phyloP scores from a whole-genome alignment of 2,888 invertebrate genomes.

The Pammene fasciana region DNA sequence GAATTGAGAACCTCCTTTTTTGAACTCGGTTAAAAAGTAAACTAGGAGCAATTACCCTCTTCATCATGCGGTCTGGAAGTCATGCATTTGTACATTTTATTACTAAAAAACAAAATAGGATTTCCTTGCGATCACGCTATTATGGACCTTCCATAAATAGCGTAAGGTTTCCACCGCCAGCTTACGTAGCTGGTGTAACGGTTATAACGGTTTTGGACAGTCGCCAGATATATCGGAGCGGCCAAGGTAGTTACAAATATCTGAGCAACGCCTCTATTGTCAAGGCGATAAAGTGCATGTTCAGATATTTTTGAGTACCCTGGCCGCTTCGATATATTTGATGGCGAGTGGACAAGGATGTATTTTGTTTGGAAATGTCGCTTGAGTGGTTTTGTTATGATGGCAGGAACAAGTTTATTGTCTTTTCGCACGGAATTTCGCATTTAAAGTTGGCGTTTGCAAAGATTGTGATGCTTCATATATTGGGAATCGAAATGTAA shows the following conservation, averaged over 20 bases:
- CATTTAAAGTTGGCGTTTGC: not conserved
- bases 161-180: not conserved
- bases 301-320: too few relatives aligned
- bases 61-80: constrained; percentile 12
- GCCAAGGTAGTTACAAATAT: too few relatives aligned
- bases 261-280: too few relatives aligned
- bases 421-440: not conserved
- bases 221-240: too few relatives aligned
- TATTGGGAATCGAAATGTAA: not conserved
- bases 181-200: not conserved
- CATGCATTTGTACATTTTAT: constrained; percentile 25
- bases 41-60: constrained; percentile 8
- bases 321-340: too few relatives aligned
- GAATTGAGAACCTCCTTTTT: too few relatives aligned
- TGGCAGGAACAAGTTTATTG: not conserved
- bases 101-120: not conserved
- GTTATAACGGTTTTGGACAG: not conserved
- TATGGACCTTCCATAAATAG: not conserved
- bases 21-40: constrained; percentile 3
- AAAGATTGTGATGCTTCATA: not conserved
- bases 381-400: not conserved
- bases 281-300: too few relatives aligned
- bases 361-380: constrained; percentile 3
- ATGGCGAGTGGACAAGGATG: too few relatives aligned
- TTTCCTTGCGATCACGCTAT: not conserved